Conservation (phyloP, 2,113 vertebrate genomes). For the Phaethornis superciliosus region DNA sequence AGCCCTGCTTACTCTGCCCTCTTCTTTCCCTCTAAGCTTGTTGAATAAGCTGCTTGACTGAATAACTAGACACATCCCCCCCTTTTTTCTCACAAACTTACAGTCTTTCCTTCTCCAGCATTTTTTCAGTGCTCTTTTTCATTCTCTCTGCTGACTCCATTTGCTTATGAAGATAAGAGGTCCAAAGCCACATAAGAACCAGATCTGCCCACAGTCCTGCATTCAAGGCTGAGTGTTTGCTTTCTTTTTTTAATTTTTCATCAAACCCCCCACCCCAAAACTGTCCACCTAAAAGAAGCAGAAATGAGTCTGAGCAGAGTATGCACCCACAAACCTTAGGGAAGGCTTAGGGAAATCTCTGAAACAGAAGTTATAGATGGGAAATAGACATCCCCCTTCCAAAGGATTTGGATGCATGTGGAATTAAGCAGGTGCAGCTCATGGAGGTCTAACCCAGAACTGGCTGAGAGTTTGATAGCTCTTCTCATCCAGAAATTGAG, state of each 20-base stretch:
- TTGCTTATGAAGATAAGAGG: conserved; percentile 67
- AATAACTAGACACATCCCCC: conserved; percentile 19
- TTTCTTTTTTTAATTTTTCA: not conserved
- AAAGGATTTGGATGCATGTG: not conserved
- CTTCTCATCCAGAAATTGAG: not conserved
- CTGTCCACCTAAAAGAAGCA: not conserved
- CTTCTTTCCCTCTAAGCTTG: conserved; percentile 50
- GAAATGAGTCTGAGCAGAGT: not conserved
- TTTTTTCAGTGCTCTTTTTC: conserved; percentile 71
- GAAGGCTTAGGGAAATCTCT: not conserved
- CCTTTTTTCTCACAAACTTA: conserved; percentile 58
- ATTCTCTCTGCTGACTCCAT: conserved; percentile 74
- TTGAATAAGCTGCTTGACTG: conserved; percentile 60
- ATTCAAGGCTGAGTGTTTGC: conserved; percentile 53
- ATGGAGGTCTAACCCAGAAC: not conserved
- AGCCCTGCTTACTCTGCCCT: conserved; percentile 58
- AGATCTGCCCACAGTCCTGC: conserved; percentile 22
- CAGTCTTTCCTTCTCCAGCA: conserved; percentile 61
- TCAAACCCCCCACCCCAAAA: no score
- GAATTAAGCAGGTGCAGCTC: not conserved
- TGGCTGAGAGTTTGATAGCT: not conserved
- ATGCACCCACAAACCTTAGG: not conserved
- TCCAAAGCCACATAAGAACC: conserved; percentile 69
- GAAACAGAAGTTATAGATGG: not conserved
- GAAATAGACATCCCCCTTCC: not conserved